phyloP scores from a whole-genome alignment of 2,113 vertebrate species.

The Haemorhous mexicanus region DNA sequence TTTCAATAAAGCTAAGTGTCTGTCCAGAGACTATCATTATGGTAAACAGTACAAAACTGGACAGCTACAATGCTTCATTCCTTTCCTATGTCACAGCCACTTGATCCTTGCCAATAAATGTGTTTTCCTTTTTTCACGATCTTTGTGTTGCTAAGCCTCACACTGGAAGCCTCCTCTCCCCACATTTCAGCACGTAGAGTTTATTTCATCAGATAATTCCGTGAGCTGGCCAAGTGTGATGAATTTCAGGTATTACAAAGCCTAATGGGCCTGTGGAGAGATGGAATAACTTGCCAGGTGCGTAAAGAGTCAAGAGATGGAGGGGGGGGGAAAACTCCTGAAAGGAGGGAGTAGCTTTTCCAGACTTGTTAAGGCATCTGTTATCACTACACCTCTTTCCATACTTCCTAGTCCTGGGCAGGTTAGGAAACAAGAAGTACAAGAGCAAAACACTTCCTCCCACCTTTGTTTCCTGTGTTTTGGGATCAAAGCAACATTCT shows the following conservation, averaged over 20 bases:
- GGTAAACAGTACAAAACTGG: conserved; percentile 44
- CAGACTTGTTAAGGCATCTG: not conserved
- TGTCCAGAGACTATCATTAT: conserved; percentile 38
- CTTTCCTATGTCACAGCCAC: conserved; percentile 28
- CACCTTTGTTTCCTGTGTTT: not conserved
- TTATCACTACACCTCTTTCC: fast-evolving
- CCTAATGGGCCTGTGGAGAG: not conserved
- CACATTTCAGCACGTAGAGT: not conserved
- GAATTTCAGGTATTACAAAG: conserved; percentile 7
- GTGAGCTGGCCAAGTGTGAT: not conserved
- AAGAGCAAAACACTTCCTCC: not conserved
- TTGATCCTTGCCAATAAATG: not conserved
- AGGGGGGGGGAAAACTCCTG: not conserved
- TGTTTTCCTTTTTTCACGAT: conserved; percentile 13
- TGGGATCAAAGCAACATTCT: not conserved
- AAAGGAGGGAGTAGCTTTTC: not conserved
- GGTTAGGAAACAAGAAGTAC: not conserved
- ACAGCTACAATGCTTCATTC: conserved; percentile 10
- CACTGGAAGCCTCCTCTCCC: not conserved
- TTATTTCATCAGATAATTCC: not conserved
- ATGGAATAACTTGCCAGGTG: not conserved
- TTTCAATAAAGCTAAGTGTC: conserved; percentile 30
- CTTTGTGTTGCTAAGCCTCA: not conserved
- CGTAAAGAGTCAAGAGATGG: not conserved
- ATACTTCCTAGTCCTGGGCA: not conserved